These are phyloP conservation scores for Thalassarche chlororhynchos DNA, from an alignment of 2,113 vertebrate species.

Conservation along the genomic window DNA sequence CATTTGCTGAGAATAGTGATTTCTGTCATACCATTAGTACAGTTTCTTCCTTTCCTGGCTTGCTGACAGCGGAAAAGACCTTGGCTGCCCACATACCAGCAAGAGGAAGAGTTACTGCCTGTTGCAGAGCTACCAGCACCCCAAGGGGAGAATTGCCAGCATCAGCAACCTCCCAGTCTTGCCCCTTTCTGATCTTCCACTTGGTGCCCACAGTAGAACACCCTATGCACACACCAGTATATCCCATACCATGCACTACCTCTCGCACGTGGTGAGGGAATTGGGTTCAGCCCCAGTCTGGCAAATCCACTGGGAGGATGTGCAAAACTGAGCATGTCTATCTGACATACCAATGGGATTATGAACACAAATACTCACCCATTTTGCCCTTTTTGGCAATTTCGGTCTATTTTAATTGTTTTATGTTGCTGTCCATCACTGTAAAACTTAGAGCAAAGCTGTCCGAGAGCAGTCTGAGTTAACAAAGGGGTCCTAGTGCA, in stretches of 20 bases:
- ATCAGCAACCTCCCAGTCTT: neutral
- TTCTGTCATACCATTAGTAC: neutral
- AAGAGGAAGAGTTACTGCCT: neutral
- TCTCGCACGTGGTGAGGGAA: rapidly evolving
- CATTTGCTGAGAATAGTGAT: neutral
- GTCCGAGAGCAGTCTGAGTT: neutral
- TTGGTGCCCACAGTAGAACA: neutral
- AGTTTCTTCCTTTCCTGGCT: neutral
- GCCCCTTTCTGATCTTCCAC: neutral
- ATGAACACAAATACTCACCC: neutral
- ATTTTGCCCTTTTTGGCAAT: neutral
- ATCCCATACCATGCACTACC: neutral
- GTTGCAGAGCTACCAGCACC: neutral
- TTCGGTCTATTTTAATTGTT: neutral
- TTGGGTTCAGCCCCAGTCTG: neutral
- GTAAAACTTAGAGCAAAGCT: neutral
- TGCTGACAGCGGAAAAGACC: neutral
- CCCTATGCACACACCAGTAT: too few relatives aligned
- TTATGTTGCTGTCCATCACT: neutral
- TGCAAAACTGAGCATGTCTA: neutral
- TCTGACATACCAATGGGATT: neutral
- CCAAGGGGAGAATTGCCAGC: neutral
- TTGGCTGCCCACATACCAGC: neutral
- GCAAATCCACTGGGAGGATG: neutral
- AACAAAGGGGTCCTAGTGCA: neutral